Conservation (phyloP, 2,888 invertebrate genomes). For the Xestia sexstrigata region DNA sequence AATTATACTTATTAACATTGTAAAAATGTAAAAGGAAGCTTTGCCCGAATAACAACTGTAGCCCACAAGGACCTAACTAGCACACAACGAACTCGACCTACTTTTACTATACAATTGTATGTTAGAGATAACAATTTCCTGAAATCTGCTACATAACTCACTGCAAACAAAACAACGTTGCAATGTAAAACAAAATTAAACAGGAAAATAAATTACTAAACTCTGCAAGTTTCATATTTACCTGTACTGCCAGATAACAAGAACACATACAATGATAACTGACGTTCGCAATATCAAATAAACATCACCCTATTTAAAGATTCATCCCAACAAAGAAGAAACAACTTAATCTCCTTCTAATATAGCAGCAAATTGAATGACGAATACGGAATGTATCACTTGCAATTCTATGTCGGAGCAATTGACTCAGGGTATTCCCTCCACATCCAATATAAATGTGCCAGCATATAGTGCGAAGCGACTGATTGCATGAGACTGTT, state of each 20-base stretch:
- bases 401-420: constrained; percentile 79
- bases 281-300: constrained; percentile 46
- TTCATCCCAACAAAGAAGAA: constrained; percentile 42
- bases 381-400: constrained; percentile 71
- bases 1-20: neutral
- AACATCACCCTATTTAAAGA: constrained; percentile 53
- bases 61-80: neutral
- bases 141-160: constrained; percentile 24
- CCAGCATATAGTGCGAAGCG: constrained; percentile 55
- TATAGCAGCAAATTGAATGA: constrained; percentile 56
- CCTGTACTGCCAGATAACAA: constrained; percentile 49
- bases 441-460: constrained; percentile 78
- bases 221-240: constrained; percentile 31
- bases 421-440: constrained; percentile 84
- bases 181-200: constrained; percentile 29
- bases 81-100: constrained; percentile 26
- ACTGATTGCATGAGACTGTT: constrained; percentile 46
- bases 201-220: constrained; percentile 48
- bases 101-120: constrained; percentile 10
- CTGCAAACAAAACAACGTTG: constrained; percentile 21
- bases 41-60: neutral
- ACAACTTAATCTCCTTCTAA: constrained; percentile 46
- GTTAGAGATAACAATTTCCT: constrained; percentile 23
- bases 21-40: neutral
- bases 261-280: constrained; percentile 53